phyloP scores from a whole-genome alignment of 2,888 invertebrate species.

The Chromoteleia sp. region DNA sequence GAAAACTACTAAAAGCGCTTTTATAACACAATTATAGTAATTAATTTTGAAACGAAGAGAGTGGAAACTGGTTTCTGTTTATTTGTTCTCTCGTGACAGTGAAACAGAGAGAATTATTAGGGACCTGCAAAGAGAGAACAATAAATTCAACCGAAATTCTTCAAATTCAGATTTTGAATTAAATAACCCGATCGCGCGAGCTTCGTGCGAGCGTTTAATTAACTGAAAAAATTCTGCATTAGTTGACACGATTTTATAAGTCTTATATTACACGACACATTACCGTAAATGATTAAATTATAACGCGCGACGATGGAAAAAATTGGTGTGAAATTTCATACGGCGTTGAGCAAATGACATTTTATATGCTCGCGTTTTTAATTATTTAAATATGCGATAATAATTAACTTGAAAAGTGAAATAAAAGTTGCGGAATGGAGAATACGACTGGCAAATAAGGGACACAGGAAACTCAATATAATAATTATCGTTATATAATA shows the following conservation, averaged over 20 bases:
- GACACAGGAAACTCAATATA: no score
- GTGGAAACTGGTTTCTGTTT: no score
- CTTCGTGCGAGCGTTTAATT: slow-evolving; percentile 18
- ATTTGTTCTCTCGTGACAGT: neutral
- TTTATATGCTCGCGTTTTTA: slow-evolving; percentile 22
- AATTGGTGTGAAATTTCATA: slow-evolving; percentile 37
- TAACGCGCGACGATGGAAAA: slow-evolving; percentile 19
- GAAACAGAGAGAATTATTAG: neutral
- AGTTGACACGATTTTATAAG: slow-evolving; percentile 31
- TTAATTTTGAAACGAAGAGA: slow-evolving; percentile 13
- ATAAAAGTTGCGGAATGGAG: neutral
- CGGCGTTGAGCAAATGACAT: slow-evolving; percentile 19
- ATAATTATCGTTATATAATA: no score
- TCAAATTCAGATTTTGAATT: slow-evolving; percentile 9
- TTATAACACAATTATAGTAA: slow-evolving; percentile 14
- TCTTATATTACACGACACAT: slow-evolving; percentile 37
- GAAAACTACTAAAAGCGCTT: slow-evolving; percentile 11
- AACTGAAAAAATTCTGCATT: slow-evolving; percentile 24
- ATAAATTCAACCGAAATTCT: neutral
- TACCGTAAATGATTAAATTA: slow-evolving; percentile 47
- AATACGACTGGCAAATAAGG: neutral
- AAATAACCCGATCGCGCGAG: slow-evolving; percentile 2
- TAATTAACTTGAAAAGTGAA: neutral
- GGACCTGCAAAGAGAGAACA: neutral
- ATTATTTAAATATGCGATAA: slow-evolving; percentile 8